Conservation (phyloP, 2,797 vertebrate genomes). For the Protonibea diacanthus region DNA sequence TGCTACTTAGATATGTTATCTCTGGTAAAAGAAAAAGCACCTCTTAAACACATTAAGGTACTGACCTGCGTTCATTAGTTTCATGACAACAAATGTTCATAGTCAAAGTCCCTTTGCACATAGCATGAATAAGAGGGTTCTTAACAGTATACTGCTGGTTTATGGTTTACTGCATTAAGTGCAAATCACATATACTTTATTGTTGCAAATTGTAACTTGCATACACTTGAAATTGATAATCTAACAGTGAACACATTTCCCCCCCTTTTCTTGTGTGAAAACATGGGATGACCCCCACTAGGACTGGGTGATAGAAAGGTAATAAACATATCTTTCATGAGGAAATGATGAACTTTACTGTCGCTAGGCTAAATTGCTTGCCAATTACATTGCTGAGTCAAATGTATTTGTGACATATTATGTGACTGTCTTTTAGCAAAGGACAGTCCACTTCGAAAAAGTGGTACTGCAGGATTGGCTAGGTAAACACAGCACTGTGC, state of each 20-base stretch:
- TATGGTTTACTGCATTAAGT: neutral
- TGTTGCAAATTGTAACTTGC: too few relatives aligned
- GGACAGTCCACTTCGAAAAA: neutral
- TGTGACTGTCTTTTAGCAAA: neutral
- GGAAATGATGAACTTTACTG: neutral
- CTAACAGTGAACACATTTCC: neutral
- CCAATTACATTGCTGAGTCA: neutral
- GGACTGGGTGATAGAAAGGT: neutral
- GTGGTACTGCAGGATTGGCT: too few relatives aligned
- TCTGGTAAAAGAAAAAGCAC: neutral
- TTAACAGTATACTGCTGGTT: neutral
- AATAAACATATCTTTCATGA: neutral
- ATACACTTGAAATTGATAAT: neutral
- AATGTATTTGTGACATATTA: neutral
- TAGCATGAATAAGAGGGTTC: neutral
- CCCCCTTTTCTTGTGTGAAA: neutral
- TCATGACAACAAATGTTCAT: neutral
- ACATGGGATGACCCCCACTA: neutral
- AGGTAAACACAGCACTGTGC: too few relatives aligned
- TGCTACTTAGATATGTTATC: neutral
- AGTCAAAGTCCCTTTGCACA: slow-evolving; percentile 8
- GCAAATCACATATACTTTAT: neutral
- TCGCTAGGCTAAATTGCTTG: neutral
- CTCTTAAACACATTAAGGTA: neutral
- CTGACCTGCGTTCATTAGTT: slow-evolving; percentile 9